These are phyloP conservation scores for Dorcus hopei DNA, from an alignment of 2,888 invertebrate genomes.

Conservation along the genomic window DNA sequence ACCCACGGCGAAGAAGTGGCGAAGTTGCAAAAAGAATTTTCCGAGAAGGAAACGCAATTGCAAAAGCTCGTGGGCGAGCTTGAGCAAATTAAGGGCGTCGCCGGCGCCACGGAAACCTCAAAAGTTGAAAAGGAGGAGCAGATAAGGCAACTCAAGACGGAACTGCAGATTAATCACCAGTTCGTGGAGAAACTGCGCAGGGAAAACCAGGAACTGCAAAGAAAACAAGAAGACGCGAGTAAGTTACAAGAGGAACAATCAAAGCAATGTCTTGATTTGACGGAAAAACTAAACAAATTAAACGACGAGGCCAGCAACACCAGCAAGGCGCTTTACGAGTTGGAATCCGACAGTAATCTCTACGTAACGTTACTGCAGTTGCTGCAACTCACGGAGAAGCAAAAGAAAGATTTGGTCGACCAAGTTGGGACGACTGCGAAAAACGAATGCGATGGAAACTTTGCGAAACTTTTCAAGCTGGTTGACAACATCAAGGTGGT, in stretches of 20 bases:
- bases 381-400: slow-evolving; percentile 31
- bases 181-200: slow-evolving; percentile 40
- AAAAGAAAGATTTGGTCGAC: slow-evolving; percentile 46
- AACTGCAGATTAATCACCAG: slow-evolving; percentile 32
- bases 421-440: slow-evolving; percentile 29
- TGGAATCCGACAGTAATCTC: slow-evolving; percentile 26
- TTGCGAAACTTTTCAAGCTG: slow-evolving; percentile 23
- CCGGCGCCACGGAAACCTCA: slow-evolving; percentile 26
- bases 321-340: slow-evolving; percentile 14
- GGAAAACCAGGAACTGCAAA: slow-evolving; percentile 40
- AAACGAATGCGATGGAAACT: slow-evolving; percentile 23
- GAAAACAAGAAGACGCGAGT: slow-evolving; percentile 1
- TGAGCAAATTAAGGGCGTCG: slow-evolving; percentile 36
- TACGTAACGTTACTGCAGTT: slow-evolving; percentile 25
- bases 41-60: slow-evolving; percentile 28
- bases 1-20: slow-evolving; percentile 12
- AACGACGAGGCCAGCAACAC: slow-evolving; percentile 18
- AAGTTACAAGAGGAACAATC: slow-evolving; percentile 20
- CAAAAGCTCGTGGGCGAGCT: slow-evolving; percentile 29
- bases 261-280: slow-evolving; percentile 8
- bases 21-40: slow-evolving; percentile 6
- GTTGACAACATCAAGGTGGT: slow-evolving; percentile 21
- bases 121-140: slow-evolving; percentile 35
- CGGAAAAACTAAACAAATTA: slow-evolving; percentile 22
- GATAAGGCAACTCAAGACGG: slow-evolving; percentile 28